These are phyloP conservation scores for Acanthochromis polyacanthus DNA, from an alignment of 2,113 vertebrate genomes.

Conservation along the genomic window DNA sequence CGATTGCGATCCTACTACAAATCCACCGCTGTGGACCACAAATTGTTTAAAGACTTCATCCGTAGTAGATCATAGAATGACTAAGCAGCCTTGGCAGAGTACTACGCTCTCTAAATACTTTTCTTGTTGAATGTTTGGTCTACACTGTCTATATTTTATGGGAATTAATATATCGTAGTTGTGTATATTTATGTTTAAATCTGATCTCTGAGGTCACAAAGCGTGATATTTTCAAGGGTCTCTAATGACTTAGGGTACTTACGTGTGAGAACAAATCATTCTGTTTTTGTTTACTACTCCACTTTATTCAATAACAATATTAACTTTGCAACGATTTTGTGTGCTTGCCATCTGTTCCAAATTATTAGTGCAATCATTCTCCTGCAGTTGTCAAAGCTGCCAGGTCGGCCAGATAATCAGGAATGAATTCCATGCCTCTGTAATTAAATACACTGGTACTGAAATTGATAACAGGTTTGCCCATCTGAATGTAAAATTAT, in stretches of 20 bases:
- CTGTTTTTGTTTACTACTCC: neutral
- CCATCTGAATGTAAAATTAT: neutral
- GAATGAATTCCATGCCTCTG: slow-evolving; percentile 9
- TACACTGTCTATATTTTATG: neutral
- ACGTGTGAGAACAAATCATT: neutral
- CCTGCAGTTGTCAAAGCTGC: slow-evolving; percentile 6
- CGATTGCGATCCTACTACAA: no score
- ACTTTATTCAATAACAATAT: slow-evolving; percentile 5
- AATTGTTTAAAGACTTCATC: no score
- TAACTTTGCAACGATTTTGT: neutral
- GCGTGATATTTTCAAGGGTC: neutral
- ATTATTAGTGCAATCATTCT: neutral
- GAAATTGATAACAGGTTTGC: neutral
- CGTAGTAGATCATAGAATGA: no score
- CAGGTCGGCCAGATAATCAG: neutral
- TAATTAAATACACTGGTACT: slow-evolving; percentile 10
- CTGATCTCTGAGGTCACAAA: neutral
- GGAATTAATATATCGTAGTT: neutral
- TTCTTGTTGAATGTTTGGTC: neutral
- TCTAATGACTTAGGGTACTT: neutral
- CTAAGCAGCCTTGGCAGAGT: no score
- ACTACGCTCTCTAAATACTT: no score
- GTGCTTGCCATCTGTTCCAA: slow-evolving; percentile 11
- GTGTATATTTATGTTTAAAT: neutral
- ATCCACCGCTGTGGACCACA: no score